These are phyloP conservation scores for Pyrocoelia pectoralis DNA, from an alignment of 2,888 invertebrate species.

Conservation along the genomic window DNA sequence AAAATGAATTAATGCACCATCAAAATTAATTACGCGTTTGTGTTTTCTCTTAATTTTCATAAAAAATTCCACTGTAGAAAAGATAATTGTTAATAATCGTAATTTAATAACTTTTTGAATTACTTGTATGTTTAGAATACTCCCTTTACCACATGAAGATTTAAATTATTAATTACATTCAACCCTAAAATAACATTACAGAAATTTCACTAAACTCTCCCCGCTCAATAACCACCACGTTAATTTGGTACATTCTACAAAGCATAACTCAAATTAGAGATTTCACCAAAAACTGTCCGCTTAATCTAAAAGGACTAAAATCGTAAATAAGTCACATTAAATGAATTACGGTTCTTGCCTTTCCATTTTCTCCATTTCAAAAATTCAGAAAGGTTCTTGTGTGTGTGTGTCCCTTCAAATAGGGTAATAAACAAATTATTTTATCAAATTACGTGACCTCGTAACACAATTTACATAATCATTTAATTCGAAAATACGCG, in stretches of 20 bases:
- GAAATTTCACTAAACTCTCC: neutral
- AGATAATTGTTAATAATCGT: too few species aligned
- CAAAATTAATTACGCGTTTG: too few species aligned
- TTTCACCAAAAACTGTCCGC: neutral
- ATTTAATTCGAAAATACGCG: constrained; percentile 6
- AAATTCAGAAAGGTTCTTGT: constrained; percentile 1
- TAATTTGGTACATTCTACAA: neutral
- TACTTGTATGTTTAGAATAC: neutral
- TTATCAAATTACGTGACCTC: constrained; percentile 5
- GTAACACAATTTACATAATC: constrained; percentile 1
- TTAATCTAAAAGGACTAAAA: too few species aligned
- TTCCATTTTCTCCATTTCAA: neutral
- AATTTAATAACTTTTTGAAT: neutral
- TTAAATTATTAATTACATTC: neutral
- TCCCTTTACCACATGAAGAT: neutral
- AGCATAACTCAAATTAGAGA: neutral
- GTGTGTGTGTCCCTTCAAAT: neutral
- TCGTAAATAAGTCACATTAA: neutral
- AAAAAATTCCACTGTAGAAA: too few species aligned
- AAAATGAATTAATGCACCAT: too few species aligned
- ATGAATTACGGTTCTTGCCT: neutral
- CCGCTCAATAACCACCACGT: neutral
- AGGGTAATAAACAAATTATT: constrained; percentile 4
- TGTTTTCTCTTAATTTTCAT: too few species aligned
- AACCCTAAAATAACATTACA: neutral